Percentiles rank a stretch among this genome's conserved stretches.
Conservation (phyloP, 2,113 vertebrate genomes). For the Chaenogobius annularis region DNA sequence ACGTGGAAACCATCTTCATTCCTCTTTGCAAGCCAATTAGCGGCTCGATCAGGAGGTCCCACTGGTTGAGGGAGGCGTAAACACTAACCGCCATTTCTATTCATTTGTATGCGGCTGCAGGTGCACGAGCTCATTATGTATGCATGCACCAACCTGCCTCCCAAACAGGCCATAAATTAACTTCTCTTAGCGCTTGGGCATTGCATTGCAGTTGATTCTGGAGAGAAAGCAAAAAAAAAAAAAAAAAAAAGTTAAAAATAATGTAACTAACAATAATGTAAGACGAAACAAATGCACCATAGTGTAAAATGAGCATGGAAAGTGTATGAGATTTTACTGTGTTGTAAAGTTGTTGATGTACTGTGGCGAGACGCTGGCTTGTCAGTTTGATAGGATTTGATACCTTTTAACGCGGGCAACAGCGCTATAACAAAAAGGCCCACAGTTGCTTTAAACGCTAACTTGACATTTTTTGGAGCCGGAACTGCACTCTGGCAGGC, state of each 20-base stretch:
- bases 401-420: slow-evolving; percentile 62
- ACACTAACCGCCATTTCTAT: slow-evolving; percentile 67
- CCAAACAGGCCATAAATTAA: slow-evolving; percentile 81
- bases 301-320: slow-evolving; percentile 61
- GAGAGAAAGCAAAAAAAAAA: too few relatives aligned
- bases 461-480: slow-evolving; percentile 67
- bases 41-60: slow-evolving; percentile 68
- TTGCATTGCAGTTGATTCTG: too few relatives aligned
- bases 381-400: slow-evolving; percentile 71
- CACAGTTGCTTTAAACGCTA: slow-evolving; percentile 62
- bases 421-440: slow-evolving; percentile 58
- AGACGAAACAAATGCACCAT: slow-evolving; percentile 38
- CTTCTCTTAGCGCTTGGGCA: slow-evolving; percentile 71
- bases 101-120: slow-evolving; percentile 81
- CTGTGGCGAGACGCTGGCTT: slow-evolving; percentile 40
- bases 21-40: slow-evolving; percentile 66
- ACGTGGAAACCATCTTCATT: slow-evolving; percentile 49
- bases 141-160: slow-evolving; percentile 75
- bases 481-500: slow-evolving; percentile 36
- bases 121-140: slow-evolving; percentile 74
- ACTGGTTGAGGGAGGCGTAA: slow-evolving; percentile 59
- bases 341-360: slow-evolving; percentile 68
- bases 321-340: slow-evolving; percentile 66
- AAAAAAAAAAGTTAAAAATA: too few relatives aligned
- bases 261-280: slow-evolving; percentile 20